phyloP scores from a whole-genome alignment of 2,888 invertebrate species.

The Drosophila mimica region DNA sequence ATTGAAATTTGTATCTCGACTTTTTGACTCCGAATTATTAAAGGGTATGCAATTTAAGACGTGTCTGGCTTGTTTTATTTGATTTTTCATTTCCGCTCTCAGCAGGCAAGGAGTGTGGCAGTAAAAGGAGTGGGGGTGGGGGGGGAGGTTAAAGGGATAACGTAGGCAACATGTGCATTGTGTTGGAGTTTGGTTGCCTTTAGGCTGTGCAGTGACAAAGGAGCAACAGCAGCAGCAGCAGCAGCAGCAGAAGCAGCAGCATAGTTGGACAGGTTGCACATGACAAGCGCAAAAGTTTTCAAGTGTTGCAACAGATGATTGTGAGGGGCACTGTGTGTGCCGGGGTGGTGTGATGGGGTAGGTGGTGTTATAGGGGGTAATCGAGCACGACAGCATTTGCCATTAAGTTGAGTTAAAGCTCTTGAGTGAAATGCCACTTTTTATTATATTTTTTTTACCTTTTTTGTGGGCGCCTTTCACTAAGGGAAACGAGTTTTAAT shows the following conservation, averaged over 20 bases:
- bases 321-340: not conserved
- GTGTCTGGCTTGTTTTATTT: slow-evolving; percentile 56
- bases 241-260: slow-evolving; percentile 10
- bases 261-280: slow-evolving; percentile 76
- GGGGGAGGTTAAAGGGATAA: not conserved
- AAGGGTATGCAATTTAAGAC: not conserved
- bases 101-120: slow-evolving; percentile 5
- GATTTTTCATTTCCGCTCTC: slow-evolving; percentile 73
- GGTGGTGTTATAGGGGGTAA: slow-evolving; percentile 48
- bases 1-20: not conserved
- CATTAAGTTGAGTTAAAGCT: slow-evolving; percentile 73
- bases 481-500: slow-evolving; percentile 62
- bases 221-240: slow-evolving; percentile 19
- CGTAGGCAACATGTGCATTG: slow-evolving; percentile 67
- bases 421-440: slow-evolving; percentile 36
- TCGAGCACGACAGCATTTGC: slow-evolving; percentile 74
- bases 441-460: slow-evolving; percentile 10
- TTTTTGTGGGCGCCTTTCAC: not conserved
- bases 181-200: slow-evolving; percentile 73
- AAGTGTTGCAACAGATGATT: slow-evolving; percentile 50
- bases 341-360: not conserved
- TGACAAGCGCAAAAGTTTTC: slow-evolving; percentile 74
- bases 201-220: slow-evolving; percentile 60
- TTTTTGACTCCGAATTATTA: no score
- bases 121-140: not conserved